These are phyloP conservation scores for Watersipora subatra DNA, from an alignment of 1,140 invertebrate species.

Conservation along the genomic window DNA sequence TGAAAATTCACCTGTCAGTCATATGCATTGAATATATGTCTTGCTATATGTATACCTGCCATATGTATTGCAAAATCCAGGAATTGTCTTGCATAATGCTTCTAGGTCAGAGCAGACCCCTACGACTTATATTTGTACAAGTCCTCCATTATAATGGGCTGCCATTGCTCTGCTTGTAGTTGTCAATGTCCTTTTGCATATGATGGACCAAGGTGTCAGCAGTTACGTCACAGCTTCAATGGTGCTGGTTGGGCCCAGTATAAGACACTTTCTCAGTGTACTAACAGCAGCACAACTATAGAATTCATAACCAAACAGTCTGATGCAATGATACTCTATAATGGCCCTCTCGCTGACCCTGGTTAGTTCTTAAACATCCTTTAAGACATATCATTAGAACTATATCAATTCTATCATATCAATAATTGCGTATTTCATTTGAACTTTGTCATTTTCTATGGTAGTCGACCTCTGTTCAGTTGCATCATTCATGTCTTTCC, in stretches of 20 bases:
- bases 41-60: too few species aligned
- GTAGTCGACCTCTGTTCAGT: slow-evolving; percentile 57
- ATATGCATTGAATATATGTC: too few species aligned
- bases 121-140: too few species aligned
- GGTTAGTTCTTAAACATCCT: slow-evolving; percentile 22
- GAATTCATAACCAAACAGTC: slow-evolving; percentile 82
- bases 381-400: not conserved
- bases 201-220: slow-evolving; percentile 86
- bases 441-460: too few species aligned
- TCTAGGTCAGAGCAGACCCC: too few species aligned
- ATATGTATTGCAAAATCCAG: too few species aligned
- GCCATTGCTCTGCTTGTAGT: slow-evolving; percentile 41
- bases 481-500: not conserved
- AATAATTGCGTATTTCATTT: too few species aligned
- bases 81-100: too few species aligned
- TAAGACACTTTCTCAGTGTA: slow-evolving; percentile 85
- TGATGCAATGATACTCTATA: slow-evolving; percentile 80
- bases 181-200: slow-evolving; percentile 81
- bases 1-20: too few species aligned
- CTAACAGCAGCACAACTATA: slow-evolving; percentile 79
- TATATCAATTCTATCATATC: too few species aligned
- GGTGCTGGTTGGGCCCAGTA: slow-evolving; percentile 62
- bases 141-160: too few species aligned
- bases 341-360: slow-evolving; percentile 79
- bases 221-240: slow-evolving; percentile 74